phyloP scores from a whole-genome alignment of 2,797 vertebrate species.

The Hybognathus amarus region DNA sequence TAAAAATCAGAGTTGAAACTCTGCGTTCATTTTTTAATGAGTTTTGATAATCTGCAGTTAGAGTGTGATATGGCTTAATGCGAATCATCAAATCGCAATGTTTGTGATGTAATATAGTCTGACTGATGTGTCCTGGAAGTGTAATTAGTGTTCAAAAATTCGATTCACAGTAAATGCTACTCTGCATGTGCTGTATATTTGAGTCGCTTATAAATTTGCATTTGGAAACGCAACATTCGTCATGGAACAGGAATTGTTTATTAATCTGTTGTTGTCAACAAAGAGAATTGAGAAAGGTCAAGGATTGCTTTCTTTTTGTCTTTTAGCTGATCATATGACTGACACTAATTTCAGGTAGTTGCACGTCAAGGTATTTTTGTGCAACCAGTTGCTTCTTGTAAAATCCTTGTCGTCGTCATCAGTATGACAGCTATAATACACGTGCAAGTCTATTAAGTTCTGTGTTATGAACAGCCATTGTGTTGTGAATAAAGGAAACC shows the following conservation, averaged over 20 bases:
- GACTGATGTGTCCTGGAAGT: background rate
- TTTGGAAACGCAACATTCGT: background rate
- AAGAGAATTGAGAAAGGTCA: background rate
- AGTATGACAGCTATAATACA: slow-evolving; percentile 41
- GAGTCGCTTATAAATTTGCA: background rate
- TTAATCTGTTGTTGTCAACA: background rate
- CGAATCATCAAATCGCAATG: background rate
- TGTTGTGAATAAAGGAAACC: slow-evolving; percentile 43
- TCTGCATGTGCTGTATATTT: background rate
- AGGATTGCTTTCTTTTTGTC: no score
- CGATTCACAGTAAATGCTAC: background rate
- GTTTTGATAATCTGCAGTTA: no score
- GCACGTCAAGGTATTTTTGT: background rate
- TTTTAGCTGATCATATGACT: no score
- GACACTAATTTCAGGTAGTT: background rate
- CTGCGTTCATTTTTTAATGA: no score
- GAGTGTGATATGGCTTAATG: background rate
- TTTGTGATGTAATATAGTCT: background rate
- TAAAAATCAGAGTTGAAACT: no score
- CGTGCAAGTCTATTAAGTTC: slow-evolving; percentile 3
- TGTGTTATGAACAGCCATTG: slow-evolving; percentile 43
- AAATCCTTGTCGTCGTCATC: slow-evolving; percentile 2
- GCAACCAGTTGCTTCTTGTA: slow-evolving; percentile 21
- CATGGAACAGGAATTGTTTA: background rate
- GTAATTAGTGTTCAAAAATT: background rate